These are phyloP conservation scores for Lasioglossum leucozonium DNA, from an alignment of 2,888 invertebrate species.

Conservation along the genomic window DNA sequence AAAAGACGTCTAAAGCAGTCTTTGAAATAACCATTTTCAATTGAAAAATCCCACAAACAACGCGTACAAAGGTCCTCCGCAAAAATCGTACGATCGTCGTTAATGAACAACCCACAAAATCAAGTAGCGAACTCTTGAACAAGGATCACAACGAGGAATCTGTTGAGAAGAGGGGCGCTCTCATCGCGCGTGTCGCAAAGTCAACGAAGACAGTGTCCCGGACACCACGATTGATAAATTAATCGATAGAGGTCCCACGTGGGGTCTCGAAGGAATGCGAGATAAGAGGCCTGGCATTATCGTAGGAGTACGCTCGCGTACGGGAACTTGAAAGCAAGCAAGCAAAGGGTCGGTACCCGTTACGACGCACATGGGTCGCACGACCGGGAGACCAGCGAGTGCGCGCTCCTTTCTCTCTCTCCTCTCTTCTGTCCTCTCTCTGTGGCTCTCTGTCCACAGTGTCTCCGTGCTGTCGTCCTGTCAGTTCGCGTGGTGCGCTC, in stretches of 20 bases:
- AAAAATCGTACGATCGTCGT: not conserved
- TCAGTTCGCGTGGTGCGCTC: conserved; percentile 68
- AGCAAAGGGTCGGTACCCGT: conserved; percentile 48
- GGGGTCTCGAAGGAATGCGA: not conserved
- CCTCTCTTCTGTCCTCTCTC: conserved; percentile 16
- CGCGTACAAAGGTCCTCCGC: not conserved
- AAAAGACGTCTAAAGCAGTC: too few relatives aligned
- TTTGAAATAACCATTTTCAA: not conserved
- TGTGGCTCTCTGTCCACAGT: conserved; percentile 32
- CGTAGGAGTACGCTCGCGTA: conserved; percentile 16
- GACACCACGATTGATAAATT: not conserved
- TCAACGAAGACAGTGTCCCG: not conserved
- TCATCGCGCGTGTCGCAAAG: not conserved
- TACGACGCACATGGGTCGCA: conserved; percentile 62
- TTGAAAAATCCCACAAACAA: not conserved
- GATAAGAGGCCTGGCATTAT: conserved; percentile 25
- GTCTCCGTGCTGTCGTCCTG: conserved; percentile 55
- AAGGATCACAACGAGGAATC: too few relatives aligned
- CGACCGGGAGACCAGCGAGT: conserved; percentile 21
- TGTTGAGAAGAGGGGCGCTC: not conserved
- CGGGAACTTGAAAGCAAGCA: conserved; percentile 10
- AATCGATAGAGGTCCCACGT: not conserved
- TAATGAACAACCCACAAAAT: not conserved
- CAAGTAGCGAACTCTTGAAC: too few relatives aligned
- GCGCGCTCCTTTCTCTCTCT: conserved; percentile 9